A percentile compares a stretch with the other conserved stretches of the same genome.
These are phyloP conservation scores for Megamerina dolium DNA, from an alignment of 2,888 invertebrate species.

Conservation along the genomic window DNA sequence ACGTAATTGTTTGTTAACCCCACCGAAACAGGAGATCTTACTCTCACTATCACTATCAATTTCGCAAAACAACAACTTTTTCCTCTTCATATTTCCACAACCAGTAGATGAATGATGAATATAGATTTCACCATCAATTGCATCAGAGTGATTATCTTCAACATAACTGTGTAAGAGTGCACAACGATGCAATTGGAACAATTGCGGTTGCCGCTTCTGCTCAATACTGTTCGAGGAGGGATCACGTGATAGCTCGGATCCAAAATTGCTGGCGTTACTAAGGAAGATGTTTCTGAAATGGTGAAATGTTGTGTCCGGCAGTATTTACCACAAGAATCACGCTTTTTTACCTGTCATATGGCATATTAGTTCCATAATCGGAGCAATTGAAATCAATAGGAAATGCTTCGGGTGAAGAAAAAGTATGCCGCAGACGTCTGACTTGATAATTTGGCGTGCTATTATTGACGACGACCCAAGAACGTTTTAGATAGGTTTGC, in stretches of 20 bases:
- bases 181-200: conserved; percentile 12
- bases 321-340: too few relatives aligned
- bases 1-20: conserved; percentile 25
- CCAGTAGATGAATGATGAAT: not conserved
- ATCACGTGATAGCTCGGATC: conserved; percentile 45
- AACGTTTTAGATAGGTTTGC: conserved; percentile 43
- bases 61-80: conserved; percentile 21
- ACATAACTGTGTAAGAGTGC: conserved; percentile 10
- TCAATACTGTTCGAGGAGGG: conserved; percentile 27
- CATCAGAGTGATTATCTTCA: not conserved
- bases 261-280: conserved; percentile 44
- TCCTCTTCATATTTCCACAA: conserved; percentile 6
- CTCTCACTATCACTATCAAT: conserved; percentile 29
- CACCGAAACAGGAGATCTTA: conserved; percentile 41
- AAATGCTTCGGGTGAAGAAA: conserved; percentile 46
- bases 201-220: conserved; percentile 5
- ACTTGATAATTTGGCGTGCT: conserved; percentile 35
- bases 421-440: conserved; percentile 44
- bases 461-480: conserved; percentile 44
- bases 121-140: not conserved
- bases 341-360: conserved; percentile 35
- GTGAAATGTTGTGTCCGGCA: too few relatives aligned
- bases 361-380: conserved; percentile 46
- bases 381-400: conserved; percentile 30
- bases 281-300: conserved; percentile 27